Conservation (phyloP, 2,888 invertebrate genomes). For the Melanargia galathea region DNA sequence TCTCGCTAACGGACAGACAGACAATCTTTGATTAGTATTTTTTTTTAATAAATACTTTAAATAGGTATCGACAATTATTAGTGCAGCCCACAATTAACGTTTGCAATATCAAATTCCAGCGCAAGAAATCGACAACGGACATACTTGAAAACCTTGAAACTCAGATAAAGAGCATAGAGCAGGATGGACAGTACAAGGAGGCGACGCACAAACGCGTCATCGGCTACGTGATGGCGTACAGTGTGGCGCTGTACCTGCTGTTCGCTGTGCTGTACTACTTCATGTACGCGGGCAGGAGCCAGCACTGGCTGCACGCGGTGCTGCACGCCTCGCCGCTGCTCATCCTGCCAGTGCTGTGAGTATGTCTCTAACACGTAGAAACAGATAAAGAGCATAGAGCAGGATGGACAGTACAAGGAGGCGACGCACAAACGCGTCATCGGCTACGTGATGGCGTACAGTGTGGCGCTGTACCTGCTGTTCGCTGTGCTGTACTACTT, state of each 20-base stretch:
- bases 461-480: conserved; percentile 86
- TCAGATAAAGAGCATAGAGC: conserved; percentile 91
- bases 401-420: too few relatives aligned
- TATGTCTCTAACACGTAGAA: conserved; percentile 42
- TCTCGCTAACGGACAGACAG: too few relatives aligned
- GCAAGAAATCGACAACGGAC: conserved; percentile 75
- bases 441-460: conserved; percentile 85
- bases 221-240: conserved; percentile 84
- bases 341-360: conserved; percentile 93
- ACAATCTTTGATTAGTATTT: too few relatives aligned
- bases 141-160: conserved; percentile 87
- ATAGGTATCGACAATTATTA: too few relatives aligned
- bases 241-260: conserved; percentile 87
- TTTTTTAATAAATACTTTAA: too few relatives aligned
- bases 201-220: conserved; percentile 86
- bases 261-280: conserved; percentile 89
- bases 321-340: conserved; percentile 90
- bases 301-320: conserved; percentile 86
- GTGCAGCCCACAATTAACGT: neutral
- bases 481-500: conserved; percentile 89
- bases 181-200: conserved; percentile 90
- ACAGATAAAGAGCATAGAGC: too few relatives aligned
- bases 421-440: too few relatives aligned
- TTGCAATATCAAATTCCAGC: conserved; percentile 51
- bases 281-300: conserved; percentile 90